Percentiles rank a stretch among this genome's conserved stretches.
Evolutionary conservation across 2,888 invertebrate species (phyloP).

Genomic region (Epicampocera succincta): DNA sequence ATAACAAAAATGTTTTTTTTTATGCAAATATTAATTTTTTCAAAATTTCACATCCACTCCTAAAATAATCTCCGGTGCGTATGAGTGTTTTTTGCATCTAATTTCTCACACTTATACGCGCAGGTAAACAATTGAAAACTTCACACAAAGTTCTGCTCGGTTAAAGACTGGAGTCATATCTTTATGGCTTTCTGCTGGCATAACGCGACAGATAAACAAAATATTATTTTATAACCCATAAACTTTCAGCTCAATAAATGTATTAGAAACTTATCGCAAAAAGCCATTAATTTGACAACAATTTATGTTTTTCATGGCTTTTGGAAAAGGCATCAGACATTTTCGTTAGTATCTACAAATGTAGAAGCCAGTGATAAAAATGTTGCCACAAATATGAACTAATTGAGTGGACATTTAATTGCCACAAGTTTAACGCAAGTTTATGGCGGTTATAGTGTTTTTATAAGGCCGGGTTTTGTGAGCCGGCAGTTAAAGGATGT

Average conservation of each 20-base stretch:
- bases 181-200: constrained; percentile 23
- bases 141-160: not conserved
- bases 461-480: no score
- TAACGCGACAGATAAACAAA: constrained; percentile 35
- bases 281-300: constrained; percentile 62
- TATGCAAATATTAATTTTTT: no score
- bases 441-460: constrained; percentile 29
- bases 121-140: not conserved
- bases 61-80: not conserved
- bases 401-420: constrained; percentile 67
- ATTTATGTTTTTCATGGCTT: constrained; percentile 61
- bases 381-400: constrained; percentile 41
- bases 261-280: constrained; percentile 63
- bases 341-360: not conserved
- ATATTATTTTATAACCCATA: constrained; percentile 59
- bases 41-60: no score
- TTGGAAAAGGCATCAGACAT: constrained; percentile 32
- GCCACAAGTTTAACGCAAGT: constrained; percentile 23
- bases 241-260: constrained; percentile 50
- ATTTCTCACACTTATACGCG: constrained; percentile 22
- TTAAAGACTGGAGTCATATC: constrained; percentile 18
- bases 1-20: no score
- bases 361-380: constrained; percentile 5
- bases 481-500: no score
- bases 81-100: not conserved